These are phyloP conservation scores for Clarias pachynema DNA, from an alignment of 2,797 vertebrate species.

Conservation along the genomic window DNA sequence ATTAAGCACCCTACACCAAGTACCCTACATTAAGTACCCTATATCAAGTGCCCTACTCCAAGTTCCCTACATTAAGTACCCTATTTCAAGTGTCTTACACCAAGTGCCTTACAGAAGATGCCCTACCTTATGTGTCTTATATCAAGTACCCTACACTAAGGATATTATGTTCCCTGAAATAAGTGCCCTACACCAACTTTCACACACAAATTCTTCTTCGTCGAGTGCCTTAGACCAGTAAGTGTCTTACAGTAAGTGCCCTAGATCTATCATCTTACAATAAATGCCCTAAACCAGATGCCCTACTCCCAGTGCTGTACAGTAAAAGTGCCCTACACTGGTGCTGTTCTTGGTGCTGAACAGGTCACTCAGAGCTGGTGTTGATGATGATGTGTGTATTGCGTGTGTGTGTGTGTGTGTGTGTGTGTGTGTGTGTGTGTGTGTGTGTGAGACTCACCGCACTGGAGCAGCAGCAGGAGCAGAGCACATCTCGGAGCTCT, in stretches of 20 bases:
- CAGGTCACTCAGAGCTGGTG: background rate
- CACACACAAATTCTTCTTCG: background rate
- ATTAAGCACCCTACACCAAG: background rate
- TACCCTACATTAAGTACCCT: background rate
- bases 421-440: background rate
- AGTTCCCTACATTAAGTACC: background rate
- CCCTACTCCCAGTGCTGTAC: background rate
- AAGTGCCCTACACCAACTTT: background rate
- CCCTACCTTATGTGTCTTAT: background rate
- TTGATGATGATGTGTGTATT: background rate
- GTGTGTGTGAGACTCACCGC: background rate
- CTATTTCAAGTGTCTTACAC: background rate
- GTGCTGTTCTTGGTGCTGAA: background rate
- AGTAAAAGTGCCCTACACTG: background rate
- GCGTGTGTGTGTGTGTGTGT: background rate
- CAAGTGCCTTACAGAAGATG: background rate
- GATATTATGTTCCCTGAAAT: background rate
- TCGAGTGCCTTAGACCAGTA: background rate
- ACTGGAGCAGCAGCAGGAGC: conserved; percentile 11
- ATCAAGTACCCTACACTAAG: background rate
- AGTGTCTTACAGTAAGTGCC: background rate
- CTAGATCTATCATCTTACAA: background rate
- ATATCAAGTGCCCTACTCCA: background rate
- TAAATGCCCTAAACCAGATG: background rate
- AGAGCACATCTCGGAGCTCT: background rate